Evolutionary conservation across 2,113 vertebrate species (phyloP), one percentile per base, ranked within the genome.

Genomic region (Aspidoscelis tigris): DNA sequence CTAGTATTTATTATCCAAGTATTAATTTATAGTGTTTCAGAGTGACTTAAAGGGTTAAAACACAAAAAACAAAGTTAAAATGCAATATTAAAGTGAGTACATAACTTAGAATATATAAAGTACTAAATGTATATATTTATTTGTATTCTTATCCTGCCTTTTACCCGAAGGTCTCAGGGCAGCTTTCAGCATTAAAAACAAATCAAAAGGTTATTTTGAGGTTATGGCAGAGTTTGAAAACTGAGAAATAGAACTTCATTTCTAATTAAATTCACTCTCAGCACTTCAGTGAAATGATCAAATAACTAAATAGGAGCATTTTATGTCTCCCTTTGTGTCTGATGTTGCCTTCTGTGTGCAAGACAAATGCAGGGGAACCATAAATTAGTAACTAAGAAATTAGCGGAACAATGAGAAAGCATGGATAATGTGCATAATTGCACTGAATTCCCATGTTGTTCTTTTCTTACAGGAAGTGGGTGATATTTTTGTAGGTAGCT

Each of bases 191-290:
- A 61, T 12, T 61, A 61, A 61, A 61, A 61, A 61, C 2, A 2
- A 61, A 16, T 61, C 18, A 61, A 50, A 50, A 61, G 58, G 58
- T 61, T 61, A 61, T 61, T 61, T 61, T 18, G 43, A 53, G 24
- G 65, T 69, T 64, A 80, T 69, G 44, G 69, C 44, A 53, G 69
- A 66, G 47, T 26, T 65, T 50, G 26, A 39, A 85, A 55, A 12
- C 1, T 58, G 79, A 41, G 88, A 72, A 89, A 83, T 83, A 65
- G 86, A 88, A 91, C 85, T 83, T 79, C 72, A 89, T 91, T 87
- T 14, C 50, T 87, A 88, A 85, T 92, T 91, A 88, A 89, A 90
- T 72, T 61, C 80, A 82, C 55, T 71, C 33, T 14, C 73, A 74
- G 84, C 85, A 70, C 16, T 82, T 44, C 50, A 76, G 39, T 83